Base-by-base conservation (phyloP, 2,888 invertebrate genomes). In the Agrotis clavis region DNA sequence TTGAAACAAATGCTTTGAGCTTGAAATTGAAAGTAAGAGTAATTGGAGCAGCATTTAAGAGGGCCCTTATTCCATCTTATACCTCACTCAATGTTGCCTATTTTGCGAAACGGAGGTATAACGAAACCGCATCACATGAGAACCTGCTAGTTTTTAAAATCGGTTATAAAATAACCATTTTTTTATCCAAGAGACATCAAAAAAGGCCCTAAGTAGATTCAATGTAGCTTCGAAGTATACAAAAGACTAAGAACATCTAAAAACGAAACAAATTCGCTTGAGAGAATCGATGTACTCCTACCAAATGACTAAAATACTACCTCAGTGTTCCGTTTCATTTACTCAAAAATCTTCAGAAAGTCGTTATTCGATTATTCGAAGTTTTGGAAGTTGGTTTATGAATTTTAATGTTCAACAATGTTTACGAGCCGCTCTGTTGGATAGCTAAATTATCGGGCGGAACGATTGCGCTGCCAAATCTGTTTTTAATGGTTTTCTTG, bases 301-400 rank as follows among this genome's bases (percentile, higher is more conserved):
- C 9, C 47, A 48, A 79, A 67, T 61, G 35, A 47, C 18, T 25
- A 51, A 54, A 61, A 41, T 25, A 71, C 50, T 45, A 21, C 5
- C 9, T n/a, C 35, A 21, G 50, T 19, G 57, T 59, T 71, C 63
- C n/a, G 11, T 66, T 63, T 45, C 25, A 56, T 66, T 72, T 45
- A 5, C 14, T 67, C 16, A 0, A 18, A 54, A 14, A 66, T 79
- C 74, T 63, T 51, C 63, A 66, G 75, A 71, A 65, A 71, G 67
- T 74, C 61, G 64, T 77, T 68, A 47, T n/a, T 57, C 47, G 63
- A 72, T 66, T 66, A 64, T 54, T 67, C 53, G 13, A 25, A 56
- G 19, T 65, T 74, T 74, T 66, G 64, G 63, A 73, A 60, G 68
- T 77, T 56, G 25, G 62, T 63, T 72, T 77, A 77, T 72, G 67